Conservation (phyloP, 2,888 invertebrate species). For the Adela reaumurella region DNA sequence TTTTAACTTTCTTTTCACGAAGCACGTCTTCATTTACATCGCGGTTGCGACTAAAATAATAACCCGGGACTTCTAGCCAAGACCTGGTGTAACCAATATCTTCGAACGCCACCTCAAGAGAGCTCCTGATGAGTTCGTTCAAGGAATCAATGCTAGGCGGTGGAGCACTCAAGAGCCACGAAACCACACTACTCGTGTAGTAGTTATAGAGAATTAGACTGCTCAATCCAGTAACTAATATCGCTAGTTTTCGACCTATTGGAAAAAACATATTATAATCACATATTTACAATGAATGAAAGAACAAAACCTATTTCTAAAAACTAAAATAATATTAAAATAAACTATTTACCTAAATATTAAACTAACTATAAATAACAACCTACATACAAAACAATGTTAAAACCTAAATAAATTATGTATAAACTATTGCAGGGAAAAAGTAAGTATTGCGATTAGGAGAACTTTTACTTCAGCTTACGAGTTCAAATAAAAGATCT, state of each 20-base stretch:
- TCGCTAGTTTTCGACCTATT: conserved; percentile 29
- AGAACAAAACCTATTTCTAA: no score
- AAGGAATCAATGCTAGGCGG: conserved; percentile 47
- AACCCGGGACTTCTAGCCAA: conserved; percentile 31
- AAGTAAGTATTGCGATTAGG: no score
- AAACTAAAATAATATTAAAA: no score
- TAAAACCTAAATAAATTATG: no score
- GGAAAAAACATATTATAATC: no score
- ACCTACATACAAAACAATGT: no score
- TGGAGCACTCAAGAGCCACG: conserved; percentile 49
- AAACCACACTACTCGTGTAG: conserved; percentile 59
- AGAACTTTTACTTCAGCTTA: no score
- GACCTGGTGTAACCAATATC: conserved; percentile 43
- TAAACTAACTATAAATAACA: no score
- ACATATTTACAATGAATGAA: no score
- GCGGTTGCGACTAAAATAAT: conserved; percentile 32
- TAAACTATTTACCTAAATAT: no score
- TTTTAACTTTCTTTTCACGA: conserved; percentile 26
- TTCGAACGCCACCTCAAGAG: conserved; percentile 44
- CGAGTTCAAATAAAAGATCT: no score
- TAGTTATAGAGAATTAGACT: conserved; percentile 52
- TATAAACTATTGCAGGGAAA: no score
- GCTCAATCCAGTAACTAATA: conserved; percentile 32
- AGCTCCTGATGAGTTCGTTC: conserved; percentile 45
- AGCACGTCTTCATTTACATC: conserved; percentile 28